These are phyloP conservation scores for Limosa lapponica DNA, from an alignment of 2,797 vertebrate species.

Conservation along the genomic window DNA sequence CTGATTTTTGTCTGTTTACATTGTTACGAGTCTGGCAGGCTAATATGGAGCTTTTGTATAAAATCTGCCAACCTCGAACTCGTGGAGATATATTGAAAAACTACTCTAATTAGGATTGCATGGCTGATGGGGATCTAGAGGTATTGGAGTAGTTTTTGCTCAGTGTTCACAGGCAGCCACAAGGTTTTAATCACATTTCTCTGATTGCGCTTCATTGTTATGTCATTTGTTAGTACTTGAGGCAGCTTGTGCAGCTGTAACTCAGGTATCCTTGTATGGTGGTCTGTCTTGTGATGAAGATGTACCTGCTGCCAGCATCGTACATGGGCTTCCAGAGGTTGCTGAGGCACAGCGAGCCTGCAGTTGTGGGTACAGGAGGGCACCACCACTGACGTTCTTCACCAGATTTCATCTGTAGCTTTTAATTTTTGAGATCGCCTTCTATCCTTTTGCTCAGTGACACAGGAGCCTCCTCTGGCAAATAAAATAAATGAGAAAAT, in stretches of 20 bases:
- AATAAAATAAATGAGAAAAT: conserved; percentile 14
- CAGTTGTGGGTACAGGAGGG: background rate
- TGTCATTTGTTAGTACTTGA: background rate
- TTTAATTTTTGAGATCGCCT: background rate
- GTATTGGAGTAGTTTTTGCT: background rate
- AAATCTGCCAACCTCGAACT: background rate
- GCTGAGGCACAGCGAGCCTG: background rate
- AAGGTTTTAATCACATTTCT: background rate
- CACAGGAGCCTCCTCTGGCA: background rate
- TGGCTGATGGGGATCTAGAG: background rate
- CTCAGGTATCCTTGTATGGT: background rate
- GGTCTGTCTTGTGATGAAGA: background rate
- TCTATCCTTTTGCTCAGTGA: background rate
- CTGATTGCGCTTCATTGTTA: background rate
- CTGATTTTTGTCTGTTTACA: background rate
- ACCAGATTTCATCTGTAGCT: background rate
- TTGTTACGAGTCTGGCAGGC: background rate
- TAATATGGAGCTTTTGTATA: background rate
- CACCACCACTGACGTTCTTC: background rate
- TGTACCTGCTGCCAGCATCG: background rate
- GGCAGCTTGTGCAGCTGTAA: background rate
- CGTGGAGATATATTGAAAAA: background rate
- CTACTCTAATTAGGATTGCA: background rate
- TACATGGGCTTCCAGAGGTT: accelerated
- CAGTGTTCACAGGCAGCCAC: background rate